phyloP scores from a whole-genome alignment of 2,113 vertebrate species.

The Lota lota region DNA sequence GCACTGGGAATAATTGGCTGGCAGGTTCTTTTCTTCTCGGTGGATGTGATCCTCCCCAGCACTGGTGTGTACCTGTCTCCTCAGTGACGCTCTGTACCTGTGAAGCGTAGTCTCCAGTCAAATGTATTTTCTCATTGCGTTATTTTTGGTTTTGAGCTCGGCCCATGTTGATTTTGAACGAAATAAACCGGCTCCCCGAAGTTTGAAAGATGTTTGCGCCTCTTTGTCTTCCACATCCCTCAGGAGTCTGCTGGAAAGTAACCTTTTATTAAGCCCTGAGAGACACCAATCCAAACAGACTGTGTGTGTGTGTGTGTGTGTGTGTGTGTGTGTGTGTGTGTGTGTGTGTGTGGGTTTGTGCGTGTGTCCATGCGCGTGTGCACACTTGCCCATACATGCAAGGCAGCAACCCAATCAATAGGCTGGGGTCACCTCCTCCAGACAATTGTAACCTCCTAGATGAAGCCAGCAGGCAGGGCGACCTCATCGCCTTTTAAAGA shows the following conservation, averaged over 20 bases:
- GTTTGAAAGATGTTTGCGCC: slow-evolving; percentile 13
- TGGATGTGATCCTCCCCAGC: no score
- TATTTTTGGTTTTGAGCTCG: no score
- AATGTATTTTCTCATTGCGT: no score
- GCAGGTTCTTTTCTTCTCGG: slow-evolving; percentile 29
- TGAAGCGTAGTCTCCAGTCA: not conserved
- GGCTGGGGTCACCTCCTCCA: slow-evolving; percentile 47
- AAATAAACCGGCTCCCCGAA: slow-evolving; percentile 1
- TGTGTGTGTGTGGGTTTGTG: slow-evolving; percentile 12
- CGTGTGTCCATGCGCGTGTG: slow-evolving; percentile 15
- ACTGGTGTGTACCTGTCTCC: not conserved
- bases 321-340: slow-evolving; percentile 15
- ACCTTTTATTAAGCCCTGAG: slow-evolving; percentile 82
- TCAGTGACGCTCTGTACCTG: slow-evolving; percentile 14
- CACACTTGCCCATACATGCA: slow-evolving; percentile 10
- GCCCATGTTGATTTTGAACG: not conserved
- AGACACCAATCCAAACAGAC: slow-evolving; percentile 76
- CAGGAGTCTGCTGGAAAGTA: slow-evolving; percentile 58
- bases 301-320: slow-evolving; percentile 9
- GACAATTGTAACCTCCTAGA: slow-evolving; percentile 63
- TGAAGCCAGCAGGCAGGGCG: slow-evolving; percentile 48
- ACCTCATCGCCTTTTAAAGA: slow-evolving; percentile 56
- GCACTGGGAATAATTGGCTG: slow-evolving; percentile 33
- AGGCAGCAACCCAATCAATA: slow-evolving; percentile 60
- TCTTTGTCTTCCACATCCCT: slow-evolving; percentile 26